These are phyloP conservation scores for Aphaenogaster floridana DNA, from an alignment of 1,140 invertebrate species.

Conservation along the genomic window DNA sequence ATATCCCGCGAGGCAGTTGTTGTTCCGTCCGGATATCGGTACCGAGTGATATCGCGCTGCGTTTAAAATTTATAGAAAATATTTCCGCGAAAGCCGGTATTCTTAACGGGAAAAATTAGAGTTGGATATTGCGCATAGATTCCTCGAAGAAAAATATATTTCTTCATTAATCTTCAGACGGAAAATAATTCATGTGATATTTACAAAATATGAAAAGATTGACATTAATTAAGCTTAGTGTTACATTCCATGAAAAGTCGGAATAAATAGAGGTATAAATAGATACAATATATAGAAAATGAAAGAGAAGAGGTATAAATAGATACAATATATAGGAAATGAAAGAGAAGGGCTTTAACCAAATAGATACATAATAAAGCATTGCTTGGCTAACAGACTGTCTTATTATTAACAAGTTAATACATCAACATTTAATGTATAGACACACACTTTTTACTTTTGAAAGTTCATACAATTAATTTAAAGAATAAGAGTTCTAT, in stretches of 20 bases:
- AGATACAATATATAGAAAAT: not conserved
- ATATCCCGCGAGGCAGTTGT: conserved; percentile 64
- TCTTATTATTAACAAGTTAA: not conserved
- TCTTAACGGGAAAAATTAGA: conserved; percentile 25
- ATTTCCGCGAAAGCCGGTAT: conserved; percentile 3
- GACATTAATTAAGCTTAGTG: not conserved
- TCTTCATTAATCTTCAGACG: not conserved
- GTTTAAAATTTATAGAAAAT: conserved; percentile 44
- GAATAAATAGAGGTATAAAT: not conserved
- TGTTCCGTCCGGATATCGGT: conserved; percentile 57
- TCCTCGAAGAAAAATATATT: not conserved
- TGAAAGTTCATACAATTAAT: conserved; percentile 1
- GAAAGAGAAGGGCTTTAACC: not conserved
- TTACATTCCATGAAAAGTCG: not conserved
- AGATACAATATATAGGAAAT: not conserved
- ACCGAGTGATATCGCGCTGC: conserved; percentile 13
- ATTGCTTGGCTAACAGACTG: not conserved
- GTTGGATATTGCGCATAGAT: not conserved
- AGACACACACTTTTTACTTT: not conserved
- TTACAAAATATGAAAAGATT: not conserved
- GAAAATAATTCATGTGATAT: not conserved
- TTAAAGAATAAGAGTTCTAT: not conserved
- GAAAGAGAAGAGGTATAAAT: too few species aligned
- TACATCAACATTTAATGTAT: not conserved
- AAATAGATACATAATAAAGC: not conserved